phyloP scores from a whole-genome alignment of 2,888 invertebrate species.

The Pollenia labialis region DNA sequence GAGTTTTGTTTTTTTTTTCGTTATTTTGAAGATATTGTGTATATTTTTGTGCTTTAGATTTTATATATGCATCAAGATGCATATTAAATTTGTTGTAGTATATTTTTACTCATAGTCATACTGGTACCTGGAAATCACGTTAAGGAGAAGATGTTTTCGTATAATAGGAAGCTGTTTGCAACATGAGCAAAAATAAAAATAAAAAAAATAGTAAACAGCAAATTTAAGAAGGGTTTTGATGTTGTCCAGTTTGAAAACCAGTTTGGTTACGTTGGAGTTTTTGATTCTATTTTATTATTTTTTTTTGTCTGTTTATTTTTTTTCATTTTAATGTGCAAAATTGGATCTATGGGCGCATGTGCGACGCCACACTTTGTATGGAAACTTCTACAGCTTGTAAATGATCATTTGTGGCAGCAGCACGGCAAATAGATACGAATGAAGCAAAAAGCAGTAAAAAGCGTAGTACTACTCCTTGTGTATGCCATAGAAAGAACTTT shows the following conservation, averaged over 20 bases:
- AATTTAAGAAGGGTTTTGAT: slow-evolving; percentile 59
- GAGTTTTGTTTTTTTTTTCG: slow-evolving; percentile 8
- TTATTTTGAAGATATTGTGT: slow-evolving; percentile 44
- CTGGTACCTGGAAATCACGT: slow-evolving; percentile 61
- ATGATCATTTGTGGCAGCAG: slow-evolving; percentile 61
- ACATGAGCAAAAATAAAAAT: slow-evolving; percentile 24
- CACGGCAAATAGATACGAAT: slow-evolving; percentile 14
- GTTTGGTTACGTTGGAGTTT: slow-evolving; percentile 67
- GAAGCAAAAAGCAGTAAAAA: slow-evolving; percentile 25
- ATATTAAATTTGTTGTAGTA: slow-evolving; percentile 69
- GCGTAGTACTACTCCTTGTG: slow-evolving; percentile 24
- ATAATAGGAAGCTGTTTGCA: slow-evolving; percentile 62
- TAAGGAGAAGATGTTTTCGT: slow-evolving; percentile 62
- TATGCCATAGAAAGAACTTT: slow-evolving; percentile 39
- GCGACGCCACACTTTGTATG: slow-evolving; percentile 69
- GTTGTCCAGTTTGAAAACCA: slow-evolving; percentile 69
- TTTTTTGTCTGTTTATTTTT: slow-evolving; percentile 37
- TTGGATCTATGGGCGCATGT: slow-evolving; percentile 72
- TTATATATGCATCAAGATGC: slow-evolving; percentile 68
- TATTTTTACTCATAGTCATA: slow-evolving; percentile 13
- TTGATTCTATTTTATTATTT: slow-evolving; percentile 64
- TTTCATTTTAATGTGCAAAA: slow-evolving; percentile 67
- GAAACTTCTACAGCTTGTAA: slow-evolving; percentile 64
- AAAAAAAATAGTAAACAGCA: not conserved
- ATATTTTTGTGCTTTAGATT: slow-evolving; percentile 51